phyloP scores from a whole-genome alignment of 2,888 invertebrate species.

The Oligia strigilis region DNA sequence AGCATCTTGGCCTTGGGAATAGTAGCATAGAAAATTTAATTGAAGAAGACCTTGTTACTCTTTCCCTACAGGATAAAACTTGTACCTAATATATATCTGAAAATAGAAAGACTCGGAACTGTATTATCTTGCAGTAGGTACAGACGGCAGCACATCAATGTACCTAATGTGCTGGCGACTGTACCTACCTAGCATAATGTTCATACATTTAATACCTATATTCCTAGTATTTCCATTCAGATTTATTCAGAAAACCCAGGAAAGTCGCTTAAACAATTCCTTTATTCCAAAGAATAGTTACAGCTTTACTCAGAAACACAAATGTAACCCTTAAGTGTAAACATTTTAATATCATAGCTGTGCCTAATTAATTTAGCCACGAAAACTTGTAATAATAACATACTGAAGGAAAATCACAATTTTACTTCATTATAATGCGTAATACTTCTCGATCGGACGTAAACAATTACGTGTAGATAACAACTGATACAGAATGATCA shows the following conservation, averaged over 20 bases:
- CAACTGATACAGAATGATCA: conserved; percentile 2
- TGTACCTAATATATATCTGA: neutral
- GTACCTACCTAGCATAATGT: neutral
- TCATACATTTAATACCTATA: neutral
- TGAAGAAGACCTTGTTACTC: neutral
- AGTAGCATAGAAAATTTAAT: no score
- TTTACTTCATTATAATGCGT: conserved; percentile 29
- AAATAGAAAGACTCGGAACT: neutral
- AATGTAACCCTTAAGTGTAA: neutral
- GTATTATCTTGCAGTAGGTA: neutral
- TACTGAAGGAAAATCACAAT: conserved; percentile 13
- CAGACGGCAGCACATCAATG: no score
- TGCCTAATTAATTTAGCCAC: neutral
- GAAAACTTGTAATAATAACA: neutral
- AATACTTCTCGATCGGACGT: conserved; percentile 12
- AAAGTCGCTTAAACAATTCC: neutral
- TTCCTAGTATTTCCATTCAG: neutral
- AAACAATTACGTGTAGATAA: conserved; percentile 34
- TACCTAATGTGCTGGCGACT: no score
- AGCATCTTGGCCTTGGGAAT: no score
- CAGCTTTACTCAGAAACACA: neutral
- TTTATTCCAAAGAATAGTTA: neutral
- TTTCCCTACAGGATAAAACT: neutral
- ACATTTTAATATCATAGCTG: neutral
- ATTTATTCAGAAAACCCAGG: neutral